These are phyloP conservation scores for Volucella inflata DNA, from an alignment of 2,888 invertebrate genomes.

Conservation along the genomic window DNA sequence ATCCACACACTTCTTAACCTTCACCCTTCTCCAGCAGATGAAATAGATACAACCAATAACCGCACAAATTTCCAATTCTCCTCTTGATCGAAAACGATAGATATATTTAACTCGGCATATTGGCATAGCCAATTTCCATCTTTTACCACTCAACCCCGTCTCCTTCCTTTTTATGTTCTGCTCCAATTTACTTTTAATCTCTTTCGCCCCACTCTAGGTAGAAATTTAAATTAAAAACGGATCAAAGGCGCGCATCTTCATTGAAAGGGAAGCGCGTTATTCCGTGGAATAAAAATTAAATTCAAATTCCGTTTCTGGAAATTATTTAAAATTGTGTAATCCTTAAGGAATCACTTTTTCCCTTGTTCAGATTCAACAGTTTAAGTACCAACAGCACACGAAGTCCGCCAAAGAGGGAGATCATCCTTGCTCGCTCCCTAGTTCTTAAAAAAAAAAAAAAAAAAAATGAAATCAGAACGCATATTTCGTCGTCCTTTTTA, in stretches of 20 bases:
- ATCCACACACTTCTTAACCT: constrained; percentile 31
- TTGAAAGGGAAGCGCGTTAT: constrained; percentile 24
- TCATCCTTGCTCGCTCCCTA: background rate
- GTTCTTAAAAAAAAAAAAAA: constrained; percentile 1
- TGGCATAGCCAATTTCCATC: constrained; percentile 50
- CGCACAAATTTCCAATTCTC: constrained; percentile 60
- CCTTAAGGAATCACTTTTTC: constrained; percentile 31
- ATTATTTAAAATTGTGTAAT: constrained; percentile 65
- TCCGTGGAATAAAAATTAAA: constrained; percentile 65
- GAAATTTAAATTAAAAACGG: constrained; percentile 74
- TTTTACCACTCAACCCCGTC: constrained; percentile 1
- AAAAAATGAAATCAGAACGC: background rate
- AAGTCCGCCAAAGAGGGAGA: background rate
- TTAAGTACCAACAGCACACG: constrained; percentile 26
- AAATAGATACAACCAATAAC: constrained; percentile 49
- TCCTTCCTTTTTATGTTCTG: constrained; percentile 15
- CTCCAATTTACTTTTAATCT: constrained; percentile 75
- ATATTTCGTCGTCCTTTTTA: constrained; percentile 5
- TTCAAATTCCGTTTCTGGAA: constrained; percentile 54
- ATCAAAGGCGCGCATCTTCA: constrained; percentile 63
- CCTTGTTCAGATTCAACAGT: constrained; percentile 63
- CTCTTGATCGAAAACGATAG: constrained; percentile 65
- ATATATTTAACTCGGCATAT: constrained; percentile 72
- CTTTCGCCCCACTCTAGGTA: constrained; percentile 40
- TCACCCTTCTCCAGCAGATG: background rate